Evolutionary conservation across 2,113 vertebrate genomes (phyloP), one percentile per base, ranked within the genome.

Genomic region (Onychorhynchus coronatus): DNA sequence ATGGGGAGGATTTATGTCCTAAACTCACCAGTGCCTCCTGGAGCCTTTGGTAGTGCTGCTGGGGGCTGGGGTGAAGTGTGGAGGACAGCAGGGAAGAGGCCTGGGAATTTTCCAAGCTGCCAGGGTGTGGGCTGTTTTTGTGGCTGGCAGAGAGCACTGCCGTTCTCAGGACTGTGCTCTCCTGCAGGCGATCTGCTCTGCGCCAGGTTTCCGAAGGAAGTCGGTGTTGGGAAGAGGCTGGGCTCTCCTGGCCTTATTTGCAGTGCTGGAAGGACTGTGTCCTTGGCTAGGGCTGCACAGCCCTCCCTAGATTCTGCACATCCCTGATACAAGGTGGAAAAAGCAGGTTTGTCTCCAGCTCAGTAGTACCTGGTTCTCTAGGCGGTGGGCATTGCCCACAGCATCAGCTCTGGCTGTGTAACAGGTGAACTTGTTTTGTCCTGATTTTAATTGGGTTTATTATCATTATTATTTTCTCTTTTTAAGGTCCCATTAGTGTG

Each of bases 121-220:
- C 58, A 41, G 90, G 88, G 72, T 88, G 88, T 88, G 49, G 85
- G 50, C 79, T 90, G 94, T 66, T 85, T 46, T 41, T 11, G 59
- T 89, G 85, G 83, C 68, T 73, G 2, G 8, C 71, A 47, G 80
- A 37, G 47, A 46, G 42, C 4, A 4, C 31, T 63, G 59, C 76
- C 1, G 9, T 44, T 91, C 12, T 0, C 46, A 72, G 70, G 59
- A 31, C 92, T 82, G 52, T 10, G 27, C 85, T 88, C 47, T 88
- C 58, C 82, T 93, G 63, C 71, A 16, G 74, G 79, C 75, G 0
- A 8, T 53, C 52, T 3, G 4, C 10, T 52, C 2, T n/a, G 91
- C 0, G 27, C 88, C 96, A 92, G 86, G 55, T 95, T 97, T 96
- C 94, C 21, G 1, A 89, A 93, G 94, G 95, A 97, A 96, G 88